Evolutionary conservation across 2,797 vertebrate genomes (phyloP), one percentile per base, ranked within the genome.

Genomic region (Holocentrus rufus): DNA sequence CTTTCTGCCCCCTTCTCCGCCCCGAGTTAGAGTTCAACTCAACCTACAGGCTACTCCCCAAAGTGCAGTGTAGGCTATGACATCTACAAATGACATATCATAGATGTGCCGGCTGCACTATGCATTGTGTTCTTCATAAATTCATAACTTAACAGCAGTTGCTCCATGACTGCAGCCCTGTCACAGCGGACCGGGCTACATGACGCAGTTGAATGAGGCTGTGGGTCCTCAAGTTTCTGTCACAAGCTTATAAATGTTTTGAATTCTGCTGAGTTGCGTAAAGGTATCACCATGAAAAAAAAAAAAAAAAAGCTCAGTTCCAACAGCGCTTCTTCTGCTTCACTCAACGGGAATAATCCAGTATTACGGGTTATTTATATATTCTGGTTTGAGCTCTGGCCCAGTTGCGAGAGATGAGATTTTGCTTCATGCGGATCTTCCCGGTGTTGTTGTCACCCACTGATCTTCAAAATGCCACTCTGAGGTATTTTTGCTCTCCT

Each of bases 101-200:
- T 14, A 25, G 5, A n/a, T 54, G 15, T 1, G 44, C 44, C 44
- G 17, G 15, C 44, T 46, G 44, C 44, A 46, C 15, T n/a, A 25
- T 63, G 36, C 25, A 7, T 49, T 9, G 8, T 46, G 5, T 44
- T 42, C 44, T 15, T 46, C 44, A 46, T 17, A 17, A 70, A 61
- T 47, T 9, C 56, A 36, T 2, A 56, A 65, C 61, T 64, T 64
- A 25, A 72, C 63, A 23, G 23, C 15, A 31, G 60, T 54, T 67
- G 36, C 81, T 88, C 86, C 88, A 90, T 90, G 82, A 14, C 84
- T 80, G 66, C 83, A 64, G 72, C 31, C 27, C 49, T 27, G 36
- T 10, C 52, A 10, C 74, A 42, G 67, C 56, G 50, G 65, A 76
- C 69, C 69, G 50, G 65, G 74, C 69, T 71, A 65, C 11, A 42